Conservation (phyloP, 1,140 invertebrate species). For the Drosophila pseudoobscura region DNA sequence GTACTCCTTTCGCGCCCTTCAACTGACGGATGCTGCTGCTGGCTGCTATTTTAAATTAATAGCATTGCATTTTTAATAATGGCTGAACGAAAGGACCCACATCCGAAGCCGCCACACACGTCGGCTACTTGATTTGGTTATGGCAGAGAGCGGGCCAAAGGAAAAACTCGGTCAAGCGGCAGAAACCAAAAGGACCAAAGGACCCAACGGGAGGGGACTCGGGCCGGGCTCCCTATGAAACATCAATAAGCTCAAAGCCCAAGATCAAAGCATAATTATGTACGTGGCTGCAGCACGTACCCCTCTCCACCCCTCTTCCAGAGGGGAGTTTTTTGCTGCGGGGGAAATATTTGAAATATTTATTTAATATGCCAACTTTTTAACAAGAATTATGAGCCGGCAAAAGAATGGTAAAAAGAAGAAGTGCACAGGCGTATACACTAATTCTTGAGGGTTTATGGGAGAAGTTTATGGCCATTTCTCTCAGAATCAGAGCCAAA, state of each 20-base stretch:
- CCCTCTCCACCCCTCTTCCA: not conserved
- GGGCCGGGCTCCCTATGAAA: not conserved
- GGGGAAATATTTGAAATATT: conserved; percentile 11
- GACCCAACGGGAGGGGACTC: not conserved
- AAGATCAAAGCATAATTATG: conserved; percentile 48
- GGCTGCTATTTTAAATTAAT: conserved; percentile 48
- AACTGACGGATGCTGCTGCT: not conserved
- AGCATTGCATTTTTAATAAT: conserved; percentile 58
- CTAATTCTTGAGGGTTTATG: too few relatives aligned
- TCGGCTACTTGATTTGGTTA: conserved; percentile 33
- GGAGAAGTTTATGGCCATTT: too few relatives aligned
- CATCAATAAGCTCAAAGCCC: conserved; percentile 26
- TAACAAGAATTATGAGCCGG: not conserved
- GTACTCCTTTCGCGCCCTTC: not conserved
- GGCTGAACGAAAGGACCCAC: not conserved
- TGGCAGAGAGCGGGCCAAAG: conserved; percentile 7
- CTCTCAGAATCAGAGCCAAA: too few relatives aligned
- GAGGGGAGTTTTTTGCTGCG: not conserved
- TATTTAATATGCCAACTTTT: conserved; percentile 16
- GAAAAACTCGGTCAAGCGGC: conserved; percentile 43
- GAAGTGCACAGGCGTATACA: too few relatives aligned
- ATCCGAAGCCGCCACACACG: conserved; percentile 6
- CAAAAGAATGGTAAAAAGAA: too few relatives aligned
- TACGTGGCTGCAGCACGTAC: not conserved
- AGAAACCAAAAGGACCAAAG: conserved; percentile 5